Conservation (phyloP, 2,113 vertebrate genomes). For the Odocoileus hemionus region DNA sequence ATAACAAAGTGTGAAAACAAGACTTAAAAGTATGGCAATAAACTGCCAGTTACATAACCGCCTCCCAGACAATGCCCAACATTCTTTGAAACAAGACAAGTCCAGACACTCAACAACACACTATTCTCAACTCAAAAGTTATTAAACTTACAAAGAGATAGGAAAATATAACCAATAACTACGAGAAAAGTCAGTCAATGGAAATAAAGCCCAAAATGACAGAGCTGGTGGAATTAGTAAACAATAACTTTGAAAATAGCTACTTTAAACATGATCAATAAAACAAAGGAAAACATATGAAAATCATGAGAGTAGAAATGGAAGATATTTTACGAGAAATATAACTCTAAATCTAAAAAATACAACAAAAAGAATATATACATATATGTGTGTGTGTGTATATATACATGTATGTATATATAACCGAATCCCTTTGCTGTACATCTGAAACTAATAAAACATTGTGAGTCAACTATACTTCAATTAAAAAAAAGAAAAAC, state of each 20-base stretch:
- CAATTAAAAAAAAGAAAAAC: neutral
- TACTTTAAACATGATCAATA: neutral
- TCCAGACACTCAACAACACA: neutral
- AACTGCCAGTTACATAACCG: neutral
- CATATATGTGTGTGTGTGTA: neutral
- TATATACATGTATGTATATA: neutral
- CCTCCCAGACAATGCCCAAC: neutral
- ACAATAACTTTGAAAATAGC: neutral
- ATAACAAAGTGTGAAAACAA: neutral
- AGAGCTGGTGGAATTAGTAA: neutral
- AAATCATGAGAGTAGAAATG: neutral
- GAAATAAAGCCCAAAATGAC: neutral
- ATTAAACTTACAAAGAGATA: neutral
- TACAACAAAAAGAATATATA: neutral
- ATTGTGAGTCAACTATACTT: neutral
- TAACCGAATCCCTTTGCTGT: neutral
- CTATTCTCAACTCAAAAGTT: neutral
- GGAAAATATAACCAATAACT: neutral
- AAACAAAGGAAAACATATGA: neutral
- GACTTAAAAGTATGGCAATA: neutral
- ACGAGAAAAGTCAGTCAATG: neutral
- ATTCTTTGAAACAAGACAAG: neutral
- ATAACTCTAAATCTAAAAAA: neutral
- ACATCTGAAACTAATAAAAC: neutral
- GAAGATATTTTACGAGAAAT: neutral